Evolutionary conservation across 2,797 vertebrate genomes (phyloP).

Genomic region (Hippopotamyrus pictus): DNA sequence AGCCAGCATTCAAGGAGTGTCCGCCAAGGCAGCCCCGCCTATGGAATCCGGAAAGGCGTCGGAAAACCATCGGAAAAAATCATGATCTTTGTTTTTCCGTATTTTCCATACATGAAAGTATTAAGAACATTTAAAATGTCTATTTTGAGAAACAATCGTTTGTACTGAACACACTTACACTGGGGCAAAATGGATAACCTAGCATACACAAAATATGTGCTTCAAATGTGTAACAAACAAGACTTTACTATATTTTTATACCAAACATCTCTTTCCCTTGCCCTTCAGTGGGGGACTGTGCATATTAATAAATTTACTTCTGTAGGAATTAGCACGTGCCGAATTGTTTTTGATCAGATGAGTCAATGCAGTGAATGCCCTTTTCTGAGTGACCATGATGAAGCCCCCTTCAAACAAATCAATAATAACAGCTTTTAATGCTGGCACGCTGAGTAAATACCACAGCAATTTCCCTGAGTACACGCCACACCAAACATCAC

Average conservation of each 20-base stretch:
- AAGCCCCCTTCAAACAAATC: slow-evolving; percentile 33
- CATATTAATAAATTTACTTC: background rate
- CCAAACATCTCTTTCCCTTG: background rate
- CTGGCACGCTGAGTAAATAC: slow-evolving; percentile 25
- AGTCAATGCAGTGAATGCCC: background rate
- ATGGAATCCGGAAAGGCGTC: background rate
- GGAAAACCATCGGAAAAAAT: background rate
- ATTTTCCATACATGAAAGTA: background rate
- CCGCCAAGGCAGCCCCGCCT: background rate
- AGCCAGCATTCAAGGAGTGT: background rate
- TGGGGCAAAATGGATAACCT: background rate
- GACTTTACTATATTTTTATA: background rate
- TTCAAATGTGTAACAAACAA: background rate
- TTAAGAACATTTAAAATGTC: background rate
- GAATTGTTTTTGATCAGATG: slow-evolving; percentile 28
- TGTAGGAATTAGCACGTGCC: slow-evolving; percentile 7
- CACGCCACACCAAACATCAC: slow-evolving; percentile 32
- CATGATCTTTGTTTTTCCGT: background rate
- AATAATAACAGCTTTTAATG: slow-evolving; percentile 34
- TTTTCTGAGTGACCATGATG: slow-evolving; percentile 27
- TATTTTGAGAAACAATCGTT: background rate
- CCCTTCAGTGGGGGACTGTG: background rate
- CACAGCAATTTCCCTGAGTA: slow-evolving; percentile 24
- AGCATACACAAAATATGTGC: background rate
- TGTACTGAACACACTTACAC: background rate